Conservation (phyloP, 2,113 vertebrate species). For the Lasiurus borealis region DNA sequence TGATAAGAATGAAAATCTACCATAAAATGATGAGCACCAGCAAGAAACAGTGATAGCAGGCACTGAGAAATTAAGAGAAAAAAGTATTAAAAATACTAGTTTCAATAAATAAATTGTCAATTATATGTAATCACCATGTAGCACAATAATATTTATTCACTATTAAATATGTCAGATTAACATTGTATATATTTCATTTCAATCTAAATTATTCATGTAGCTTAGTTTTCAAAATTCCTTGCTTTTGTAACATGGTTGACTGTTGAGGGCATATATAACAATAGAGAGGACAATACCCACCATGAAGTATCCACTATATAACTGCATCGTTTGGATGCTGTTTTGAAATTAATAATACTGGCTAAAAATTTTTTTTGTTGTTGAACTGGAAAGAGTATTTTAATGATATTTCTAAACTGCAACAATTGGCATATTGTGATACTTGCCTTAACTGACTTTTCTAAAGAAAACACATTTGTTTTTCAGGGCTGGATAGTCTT, state of each 20-base stretch:
- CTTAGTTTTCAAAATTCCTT: conserved; percentile 50
- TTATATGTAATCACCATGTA: background rate
- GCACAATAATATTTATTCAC: background rate
- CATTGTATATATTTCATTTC: background rate
- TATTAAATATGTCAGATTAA: background rate
- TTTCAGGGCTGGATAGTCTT: conserved; percentile 53
- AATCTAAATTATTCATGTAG: background rate
- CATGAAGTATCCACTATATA: background rate
- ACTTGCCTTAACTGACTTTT: conserved; percentile 50
- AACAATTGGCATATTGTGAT: conserved; percentile 52
- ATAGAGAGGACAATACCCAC: background rate
- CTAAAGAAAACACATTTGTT: conserved; percentile 58
- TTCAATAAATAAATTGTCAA: background rate
- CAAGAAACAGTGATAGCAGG: background rate
- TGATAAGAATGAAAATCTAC: conserved; percentile 48
- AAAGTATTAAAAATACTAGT: conserved; percentile 5
- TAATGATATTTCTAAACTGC: conserved; percentile 25
- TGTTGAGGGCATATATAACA: background rate
- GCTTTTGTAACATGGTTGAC: conserved; percentile 2
- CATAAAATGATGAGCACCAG: background rate
- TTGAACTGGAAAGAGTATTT: conserved; percentile 43
- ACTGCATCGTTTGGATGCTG: background rate
- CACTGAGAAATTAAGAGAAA: background rate
- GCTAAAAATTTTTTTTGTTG: background rate
- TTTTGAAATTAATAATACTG: conserved; percentile 21